Base-by-base conservation (phyloP, 2,888 invertebrate genomes). In the Mayetiola destructor region DNA sequence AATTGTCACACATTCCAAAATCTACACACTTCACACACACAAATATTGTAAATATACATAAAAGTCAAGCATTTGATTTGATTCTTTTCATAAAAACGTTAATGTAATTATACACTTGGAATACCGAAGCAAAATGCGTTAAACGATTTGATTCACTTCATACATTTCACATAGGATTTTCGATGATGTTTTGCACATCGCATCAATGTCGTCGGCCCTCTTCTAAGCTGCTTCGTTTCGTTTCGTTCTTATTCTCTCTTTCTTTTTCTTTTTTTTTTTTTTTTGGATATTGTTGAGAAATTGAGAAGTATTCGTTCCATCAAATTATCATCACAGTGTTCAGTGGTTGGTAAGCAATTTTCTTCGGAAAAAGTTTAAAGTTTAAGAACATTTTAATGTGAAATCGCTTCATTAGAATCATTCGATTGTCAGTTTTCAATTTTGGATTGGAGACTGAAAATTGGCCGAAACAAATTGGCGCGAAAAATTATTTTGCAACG, bases 401-500 rank as follows among this genome's bases (percentile, higher is more conserved):
- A 12, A 37, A 37, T 37, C 3, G 37, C 37, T 14, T 5, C 14
- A 37, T n/a, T n/a, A n/a, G n/a, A n/a, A n/a, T n/a, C n/a, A n/a
- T n/a, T n/a, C n/a, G n/a, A n/a, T n/a, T n/a, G n/a, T n/a, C n/a
- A n/a, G n/a, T n/a, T n/a, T n/a, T n/a, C n/a, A n/a, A n/a, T n/a
- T n/a, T n/a, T n/a, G n/a, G n/a, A n/a, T n/a, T n/a, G n/a, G 3
- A 37, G 12, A 14, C 37, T 10, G 37, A 39, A n/a, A 18, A 3
- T 18, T 18, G 39, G 4, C 16, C 18, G 39, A 9, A 39, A 16
- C n/a, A 48, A 48, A 48, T 48, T 48, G 48, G 48, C 48, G 48
- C 48, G 48, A 48, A 48, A 48, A 48, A 48, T 40, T 39, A 48
- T 48, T 48, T 48, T 48, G 48, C 48, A 48, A 48, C 48, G 48